phyloP scores from a whole-genome alignment of 2,797 vertebrate genomes.

The Erethizon dorsatum region DNA sequence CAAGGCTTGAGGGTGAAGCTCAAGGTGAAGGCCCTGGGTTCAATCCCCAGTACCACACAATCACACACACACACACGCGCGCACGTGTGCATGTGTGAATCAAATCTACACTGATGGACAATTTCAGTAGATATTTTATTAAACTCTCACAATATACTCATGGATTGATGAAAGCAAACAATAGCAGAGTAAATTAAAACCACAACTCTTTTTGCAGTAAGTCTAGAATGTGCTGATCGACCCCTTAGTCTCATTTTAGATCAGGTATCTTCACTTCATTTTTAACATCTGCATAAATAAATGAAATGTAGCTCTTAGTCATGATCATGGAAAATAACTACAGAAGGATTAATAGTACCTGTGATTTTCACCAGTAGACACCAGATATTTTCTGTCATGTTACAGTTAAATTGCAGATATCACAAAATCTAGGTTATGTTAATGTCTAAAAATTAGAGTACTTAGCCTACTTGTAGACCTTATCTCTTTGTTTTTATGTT shows the following conservation, averaged over 20 bases:
- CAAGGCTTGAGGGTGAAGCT: background rate
- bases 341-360: background rate
- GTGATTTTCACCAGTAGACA: background rate
- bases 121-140: slow-evolving; percentile 14
- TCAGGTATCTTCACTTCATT: background rate
- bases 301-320: background rate
- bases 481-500: background rate
- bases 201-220: background rate
- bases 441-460: background rate
- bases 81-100: background rate
- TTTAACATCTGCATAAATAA: background rate
- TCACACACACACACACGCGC: background rate
- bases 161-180: background rate
- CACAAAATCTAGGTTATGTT: background rate
- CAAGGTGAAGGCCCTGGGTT: background rate
- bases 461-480: background rate
- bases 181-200: background rate
- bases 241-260: background rate
- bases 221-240: background rate
- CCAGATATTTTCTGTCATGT: background rate
- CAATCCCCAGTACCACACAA: background rate
- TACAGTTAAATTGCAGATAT: background rate
- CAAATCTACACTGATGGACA: background rate
- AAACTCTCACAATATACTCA: background rate
- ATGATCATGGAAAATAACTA: background rate